A percentile compares a stretch with the other conserved stretches of the same genome.
phyloP scores from a whole-genome alignment of 2,888 invertebrate genomes.

The Campoplex nolae region DNA sequence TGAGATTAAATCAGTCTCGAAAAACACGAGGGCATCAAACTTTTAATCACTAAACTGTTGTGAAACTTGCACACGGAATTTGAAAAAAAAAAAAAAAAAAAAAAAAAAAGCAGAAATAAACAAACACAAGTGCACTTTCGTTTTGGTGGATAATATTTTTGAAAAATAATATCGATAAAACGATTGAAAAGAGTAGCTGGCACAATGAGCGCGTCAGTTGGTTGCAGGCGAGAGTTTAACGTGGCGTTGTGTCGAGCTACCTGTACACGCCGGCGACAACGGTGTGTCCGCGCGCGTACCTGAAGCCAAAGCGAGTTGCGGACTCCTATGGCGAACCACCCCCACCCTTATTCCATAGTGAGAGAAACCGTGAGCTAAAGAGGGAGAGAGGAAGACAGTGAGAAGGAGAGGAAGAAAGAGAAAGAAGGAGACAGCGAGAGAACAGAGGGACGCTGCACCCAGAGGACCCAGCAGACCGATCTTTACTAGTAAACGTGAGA shows the following conservation, averaged over 20 bases:
- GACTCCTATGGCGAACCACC: conserved; percentile 80
- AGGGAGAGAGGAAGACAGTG: conserved; percentile 7
- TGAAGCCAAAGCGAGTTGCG: conserved; percentile 79
- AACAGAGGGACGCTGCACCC: conserved; percentile 58
- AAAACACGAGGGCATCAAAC: background rate
- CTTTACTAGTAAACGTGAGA: conserved; percentile 51
- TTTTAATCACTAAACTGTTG: background rate
- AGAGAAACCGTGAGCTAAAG: conserved; percentile 25
- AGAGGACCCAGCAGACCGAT: conserved; percentile 38
- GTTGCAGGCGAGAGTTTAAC: conserved; percentile 22
- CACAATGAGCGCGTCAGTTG: background rate
- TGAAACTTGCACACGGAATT: background rate
- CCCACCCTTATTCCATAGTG: conserved; percentile 76
- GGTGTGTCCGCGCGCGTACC: conserved; percentile 79
- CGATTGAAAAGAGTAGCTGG: background rate
- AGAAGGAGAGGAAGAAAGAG: conserved; percentile 15
- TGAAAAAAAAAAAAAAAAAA: background rate
- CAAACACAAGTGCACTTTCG: background rate
- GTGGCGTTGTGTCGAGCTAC: conserved; percentile 69
- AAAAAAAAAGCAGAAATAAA: background rate
- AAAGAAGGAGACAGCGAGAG: conserved; percentile 30
- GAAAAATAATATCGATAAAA: background rate
- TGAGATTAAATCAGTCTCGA: background rate
- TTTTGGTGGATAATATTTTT: background rate
- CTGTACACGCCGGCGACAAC: conserved; percentile 77